These are phyloP conservation scores for Coluber constrictor DNA, from an alignment of 2,797 vertebrate species.

Conservation along the genomic window DNA sequence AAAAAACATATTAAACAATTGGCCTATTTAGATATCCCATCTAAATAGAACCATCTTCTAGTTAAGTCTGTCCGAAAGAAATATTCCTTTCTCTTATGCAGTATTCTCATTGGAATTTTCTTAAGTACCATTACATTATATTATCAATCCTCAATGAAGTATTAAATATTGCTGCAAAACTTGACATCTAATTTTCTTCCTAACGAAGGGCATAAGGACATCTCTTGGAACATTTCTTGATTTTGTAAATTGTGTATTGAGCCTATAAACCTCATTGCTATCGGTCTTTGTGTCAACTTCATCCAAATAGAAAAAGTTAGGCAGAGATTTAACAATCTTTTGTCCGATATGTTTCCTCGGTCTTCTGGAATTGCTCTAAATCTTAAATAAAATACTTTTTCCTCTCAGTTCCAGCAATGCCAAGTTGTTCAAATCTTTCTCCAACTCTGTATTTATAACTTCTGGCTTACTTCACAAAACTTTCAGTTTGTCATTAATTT, in stretches of 20 bases:
- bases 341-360: background rate
- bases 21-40: background rate
- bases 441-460: background rate
- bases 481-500: background rate
- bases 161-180: background rate
- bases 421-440: background rate
- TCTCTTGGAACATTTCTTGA: background rate
- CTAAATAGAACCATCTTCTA: background rate
- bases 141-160: background rate
- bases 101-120: background rate
- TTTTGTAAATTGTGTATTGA: background rate
- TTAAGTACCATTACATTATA: background rate
- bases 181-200: background rate
- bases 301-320: background rate
- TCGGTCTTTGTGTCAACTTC: background rate
- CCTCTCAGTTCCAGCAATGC: background rate
- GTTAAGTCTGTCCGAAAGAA: background rate
- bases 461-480: background rate
- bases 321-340: background rate
- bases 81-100: background rate
- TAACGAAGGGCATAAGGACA: background rate
- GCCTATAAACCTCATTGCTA: background rate
- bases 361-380: background rate
- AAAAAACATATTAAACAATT: too few relatives aligned
- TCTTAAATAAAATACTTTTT: background rate